These are phyloP conservation scores for Osedax frankpressi DNA, from an alignment of 2,888 invertebrate genomes.

Conservation along the genomic window DNA sequence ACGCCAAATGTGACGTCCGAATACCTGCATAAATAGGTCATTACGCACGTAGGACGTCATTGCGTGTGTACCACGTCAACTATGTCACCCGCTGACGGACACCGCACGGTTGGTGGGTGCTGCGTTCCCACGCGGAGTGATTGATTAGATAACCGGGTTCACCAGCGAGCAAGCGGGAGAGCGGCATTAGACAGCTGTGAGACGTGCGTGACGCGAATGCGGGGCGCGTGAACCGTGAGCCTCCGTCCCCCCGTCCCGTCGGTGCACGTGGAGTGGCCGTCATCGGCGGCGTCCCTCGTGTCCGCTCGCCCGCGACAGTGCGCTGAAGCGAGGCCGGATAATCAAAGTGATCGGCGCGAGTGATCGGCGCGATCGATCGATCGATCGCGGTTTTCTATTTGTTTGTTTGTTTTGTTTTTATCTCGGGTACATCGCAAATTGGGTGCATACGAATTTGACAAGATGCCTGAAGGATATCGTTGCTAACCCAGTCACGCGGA, in stretches of 20 bases:
- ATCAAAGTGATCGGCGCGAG: neutral
- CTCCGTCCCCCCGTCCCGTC: neutral
- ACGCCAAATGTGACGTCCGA: neutral
- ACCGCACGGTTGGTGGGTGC: neutral
- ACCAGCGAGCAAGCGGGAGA: neutral
- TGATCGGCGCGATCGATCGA: neutral
- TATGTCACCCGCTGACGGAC: neutral
- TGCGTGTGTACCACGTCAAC: neutral
- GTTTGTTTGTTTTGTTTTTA: too few relatives aligned
- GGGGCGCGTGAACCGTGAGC: neutral
- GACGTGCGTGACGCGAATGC: neutral
- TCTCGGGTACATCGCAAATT: neutral
- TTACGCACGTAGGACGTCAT: neutral
- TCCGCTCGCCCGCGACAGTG: neutral
- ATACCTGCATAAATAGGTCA: neutral
- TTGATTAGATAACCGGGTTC: constrained; percentile 1
- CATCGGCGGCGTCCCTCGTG: neutral
- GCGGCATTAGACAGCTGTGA: neutral
- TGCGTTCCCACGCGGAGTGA: constrained; percentile 5
- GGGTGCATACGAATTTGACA: neutral
- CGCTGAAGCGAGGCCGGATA: neutral
- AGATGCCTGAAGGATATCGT: neutral
- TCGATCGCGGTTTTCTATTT: neutral
- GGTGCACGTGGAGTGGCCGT: neutral
- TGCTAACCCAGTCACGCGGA: neutral